Evolutionary conservation across 2,888 invertebrate species (phyloP), one percentile per base, ranked within the genome.

Genomic region (Ctenicera cuprea): DNA sequence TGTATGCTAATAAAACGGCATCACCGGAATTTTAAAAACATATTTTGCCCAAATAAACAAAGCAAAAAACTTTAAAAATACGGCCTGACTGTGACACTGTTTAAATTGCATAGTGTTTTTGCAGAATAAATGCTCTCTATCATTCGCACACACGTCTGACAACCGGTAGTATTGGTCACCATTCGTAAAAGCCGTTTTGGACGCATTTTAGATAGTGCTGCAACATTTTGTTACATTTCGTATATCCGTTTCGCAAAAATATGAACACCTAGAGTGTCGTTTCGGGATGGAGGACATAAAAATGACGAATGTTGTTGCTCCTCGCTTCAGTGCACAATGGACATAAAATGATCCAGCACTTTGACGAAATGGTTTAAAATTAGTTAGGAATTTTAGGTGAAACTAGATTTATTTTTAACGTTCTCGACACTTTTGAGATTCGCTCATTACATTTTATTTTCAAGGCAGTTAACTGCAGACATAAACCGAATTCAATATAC

Each of bases 241-340:
- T 18, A 8, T 12, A 18, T 45, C 69, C 69, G 69, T 45, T 62
- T 62, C 12, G 41, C 14, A 62, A 57, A 62, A 50, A 59, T 61
- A 50, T n/a, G 26, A 54, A 59, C 43, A 41, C 43, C 61, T 16
- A 61, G 57, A 65, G 54, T 54, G 65, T 62, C 61, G 63, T 73
- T 73, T 68, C 68, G 45, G 62, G 63, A 54, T 41, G 43, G n/a
- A 45, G 68, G 63, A 73, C 69, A 73, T 69, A 75, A 75, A 75
- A 75, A 75, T 75, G 75, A 75, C 72, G 72, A 75, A 75, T 75
- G 75, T 54, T 69, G 74, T 73, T 68, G 61, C 62, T 62, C 43
- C n/a, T 38, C 62, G 62, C 41, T 59, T 26, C 54, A 33, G 9
- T 59, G 43, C 38, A 57, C 71, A 74, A 67, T 61, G 66, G 30